Base-by-base conservation (phyloP, 2,888 invertebrate species). In the Julus scandinavius region DNA sequence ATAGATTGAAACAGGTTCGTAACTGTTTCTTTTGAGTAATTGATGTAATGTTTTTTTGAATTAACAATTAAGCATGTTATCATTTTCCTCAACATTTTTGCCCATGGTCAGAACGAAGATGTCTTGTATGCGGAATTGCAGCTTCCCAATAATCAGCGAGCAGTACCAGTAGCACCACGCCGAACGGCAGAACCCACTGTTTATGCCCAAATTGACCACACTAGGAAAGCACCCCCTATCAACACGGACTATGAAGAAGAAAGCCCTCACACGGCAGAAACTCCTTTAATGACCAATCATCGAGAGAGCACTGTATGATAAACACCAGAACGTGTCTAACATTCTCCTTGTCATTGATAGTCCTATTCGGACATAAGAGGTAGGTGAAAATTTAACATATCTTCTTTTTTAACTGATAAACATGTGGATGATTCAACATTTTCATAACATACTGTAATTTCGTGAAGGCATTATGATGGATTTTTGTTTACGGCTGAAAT, bases 161-260 rank as follows among this genome's bases (percentile, higher is more conserved):
- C 90, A 88, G 90, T 91, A 40, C 89, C 89, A 87, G 90, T 91
- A 86, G 91, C 91, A 85, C 90, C 90, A 49, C 89, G 90, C 88
- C 90, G 90, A 87, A 90, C 89, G 58, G 89, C 89, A 90, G 95
- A 95, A 91, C 94, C 95, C 88, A 95, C 95, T 91, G 94, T 95
- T 91, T 95, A 95, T 92, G 95, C 95, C 89, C 95, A 95, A 93
- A 95, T 95, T 92, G 95, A 95, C 92, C 95, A 89, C 85, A 86
- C 88, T n/a, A 84, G 89, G 83, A 89, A 89, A 86, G 89, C 89
- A 40, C 92, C 92, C 89, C 92, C 92, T 58, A 92, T 92, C 50
- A 92, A 92, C 90, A 92, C 92, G 6, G 80, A 87, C 15, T 54
- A 86, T 20, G 85, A 89, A 6, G 89, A 89, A 87, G 89, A 89